Evolutionary conservation across 2,113 vertebrate species (phyloP), one percentile per base, ranked within the genome.

Genomic region (Oreamnos americanus): DNA sequence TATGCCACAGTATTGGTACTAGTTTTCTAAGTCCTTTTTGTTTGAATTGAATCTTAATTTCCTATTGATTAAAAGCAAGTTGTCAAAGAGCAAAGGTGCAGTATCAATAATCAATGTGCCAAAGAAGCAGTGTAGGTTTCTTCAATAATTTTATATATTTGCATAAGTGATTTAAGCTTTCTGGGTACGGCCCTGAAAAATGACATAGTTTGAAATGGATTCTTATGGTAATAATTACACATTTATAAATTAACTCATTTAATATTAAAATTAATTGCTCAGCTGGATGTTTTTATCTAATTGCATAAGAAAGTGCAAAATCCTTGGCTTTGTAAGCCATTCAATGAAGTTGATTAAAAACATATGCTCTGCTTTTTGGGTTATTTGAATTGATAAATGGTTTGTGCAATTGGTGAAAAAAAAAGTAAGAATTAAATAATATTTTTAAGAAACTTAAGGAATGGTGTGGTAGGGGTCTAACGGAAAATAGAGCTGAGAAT

Each of bases 201-300:
- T 93, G 47, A 57, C 26, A 60, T 14, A 33, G 84, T 90, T 84
- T 16, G 83, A 85, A 92, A 67, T 47, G 53, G 58, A 9, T 94
- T 96, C n/a, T 95, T 94, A 57, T 5, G 47, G 39, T 88, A 85
- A 94, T 78, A 90, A 89, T 76, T 47, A 62, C 26, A 93, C 51
- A 78, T 78, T 94, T 94, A 60, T 58, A 85, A 91, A 84, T 90
- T 71, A 84, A 62, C 15, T 95, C 49, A 67, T 92, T 96, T 94
- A 94, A 67, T 85, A 67, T 87, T 90, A 94, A 55, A 89, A 89
- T 94, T 97, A 91, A 87, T 92, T 55, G 49, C 55, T 95, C 79
- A 87, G 71, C 4, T 84, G 83, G 49, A 55, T 85, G 62, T 43
- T 96, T 94, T 96, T 62, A 87, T 87, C 2, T 90, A 92, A 85